phyloP scores from a whole-genome alignment of 1,140 invertebrate species.

The Habropoda laboriosa region DNA sequence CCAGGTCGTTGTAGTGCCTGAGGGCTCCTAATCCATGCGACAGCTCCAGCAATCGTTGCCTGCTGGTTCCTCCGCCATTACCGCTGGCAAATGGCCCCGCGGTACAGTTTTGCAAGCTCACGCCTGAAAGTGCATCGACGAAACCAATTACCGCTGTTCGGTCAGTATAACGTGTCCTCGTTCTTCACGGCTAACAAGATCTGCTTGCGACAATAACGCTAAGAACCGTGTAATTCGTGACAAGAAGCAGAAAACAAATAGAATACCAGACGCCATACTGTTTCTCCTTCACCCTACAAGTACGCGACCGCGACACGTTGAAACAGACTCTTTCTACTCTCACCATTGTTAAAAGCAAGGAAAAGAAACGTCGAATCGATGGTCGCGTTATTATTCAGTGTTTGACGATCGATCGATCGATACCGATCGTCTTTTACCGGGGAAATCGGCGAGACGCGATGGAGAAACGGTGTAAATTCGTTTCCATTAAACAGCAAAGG shows the following conservation, averaged over 20 bases:
- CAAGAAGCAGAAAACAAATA: too few relatives aligned
- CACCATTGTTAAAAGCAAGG: too few relatives aligned
- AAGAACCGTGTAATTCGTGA: too few relatives aligned
- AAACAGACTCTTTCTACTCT: too few relatives aligned
- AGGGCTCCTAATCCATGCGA: slow-evolving; percentile 84
- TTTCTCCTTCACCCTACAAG: too few relatives aligned
- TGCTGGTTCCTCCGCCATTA: slow-evolving; percentile 73
- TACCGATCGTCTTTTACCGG: background rate
- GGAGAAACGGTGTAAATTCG: background rate
- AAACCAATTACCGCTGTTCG: background rate
- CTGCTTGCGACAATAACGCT: background rate
- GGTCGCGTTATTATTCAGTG: background rate
- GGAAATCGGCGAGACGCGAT: background rate
- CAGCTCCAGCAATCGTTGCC: slow-evolving; percentile 85
- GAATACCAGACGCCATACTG: too few relatives aligned
- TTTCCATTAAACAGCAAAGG: slow-evolving; percentile 46
- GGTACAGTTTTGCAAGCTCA: slow-evolving; percentile 76
- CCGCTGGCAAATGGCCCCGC: slow-evolving; percentile 73
- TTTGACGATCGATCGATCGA: background rate
- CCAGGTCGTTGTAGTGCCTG: slow-evolving; percentile 87
- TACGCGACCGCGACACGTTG: too few relatives aligned
- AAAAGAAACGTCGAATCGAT: background rate
- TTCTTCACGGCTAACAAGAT: background rate
- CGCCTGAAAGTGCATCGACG: slow-evolving; percentile 68
- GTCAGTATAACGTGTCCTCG: background rate